Evolutionary conservation across 2,113 vertebrate genomes (phyloP).

Genomic region (Acrocephalus kingi): DNA sequence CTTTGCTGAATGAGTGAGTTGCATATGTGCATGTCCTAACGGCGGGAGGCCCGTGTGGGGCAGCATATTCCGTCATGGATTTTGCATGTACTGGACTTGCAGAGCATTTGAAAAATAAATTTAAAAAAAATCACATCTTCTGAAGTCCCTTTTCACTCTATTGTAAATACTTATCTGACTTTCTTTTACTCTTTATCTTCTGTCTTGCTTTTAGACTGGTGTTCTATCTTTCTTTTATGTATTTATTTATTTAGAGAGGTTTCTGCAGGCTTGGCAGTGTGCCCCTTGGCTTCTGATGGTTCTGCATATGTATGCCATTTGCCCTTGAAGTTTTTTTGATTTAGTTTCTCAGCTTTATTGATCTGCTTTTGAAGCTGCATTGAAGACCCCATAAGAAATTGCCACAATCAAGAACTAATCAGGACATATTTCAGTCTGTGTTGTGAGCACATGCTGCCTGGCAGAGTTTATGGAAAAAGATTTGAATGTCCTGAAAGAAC

Average conservation of each 20-base stretch:
- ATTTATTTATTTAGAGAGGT: neutral
- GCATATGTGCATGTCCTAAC: conserved; percentile 1
- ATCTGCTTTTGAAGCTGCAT: neutral
- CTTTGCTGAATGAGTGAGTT: conserved; percentile 85
- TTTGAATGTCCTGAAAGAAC: neutral
- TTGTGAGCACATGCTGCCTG: neutral
- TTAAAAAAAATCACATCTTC: neutral
- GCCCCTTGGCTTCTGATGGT: neutral
- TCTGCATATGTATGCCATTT: neutral
- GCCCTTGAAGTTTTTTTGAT: neutral
- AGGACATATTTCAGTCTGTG: neutral
- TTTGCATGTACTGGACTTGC: conserved; percentile 62
- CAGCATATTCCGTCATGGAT: neutral
- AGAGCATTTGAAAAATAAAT: neutral
- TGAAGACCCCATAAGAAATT: neutral
- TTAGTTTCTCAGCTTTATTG: neutral
- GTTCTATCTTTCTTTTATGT: neutral
- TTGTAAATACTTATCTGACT: neutral
- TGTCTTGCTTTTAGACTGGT: neutral
- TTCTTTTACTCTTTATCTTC: neutral
- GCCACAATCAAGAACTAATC: neutral
- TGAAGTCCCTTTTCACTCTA: neutral
- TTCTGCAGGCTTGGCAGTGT: neutral
- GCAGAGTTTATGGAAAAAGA: neutral
- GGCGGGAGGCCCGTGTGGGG: neutral